These are phyloP conservation scores for Sebastes matsubarae DNA, from an alignment of 2,797 vertebrate species.

Conservation along the genomic window DNA sequence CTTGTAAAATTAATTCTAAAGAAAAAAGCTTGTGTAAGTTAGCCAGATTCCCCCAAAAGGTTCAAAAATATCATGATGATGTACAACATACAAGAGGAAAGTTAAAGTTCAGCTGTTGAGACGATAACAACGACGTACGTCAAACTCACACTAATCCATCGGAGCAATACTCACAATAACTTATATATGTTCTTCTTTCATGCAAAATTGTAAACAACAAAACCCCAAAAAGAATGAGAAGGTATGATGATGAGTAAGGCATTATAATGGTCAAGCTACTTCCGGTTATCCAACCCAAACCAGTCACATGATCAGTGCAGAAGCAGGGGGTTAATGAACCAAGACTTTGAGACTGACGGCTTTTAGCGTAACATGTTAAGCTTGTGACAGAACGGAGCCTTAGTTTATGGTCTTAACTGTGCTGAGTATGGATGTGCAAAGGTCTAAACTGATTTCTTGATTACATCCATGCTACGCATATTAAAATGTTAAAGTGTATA, in stretches of 20 bases:
- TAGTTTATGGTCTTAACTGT: constrained; percentile 34
- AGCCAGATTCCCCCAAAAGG: constrained; percentile 3
- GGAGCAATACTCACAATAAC: constrained; percentile 67
- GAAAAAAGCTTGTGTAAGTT: constrained; percentile 24
- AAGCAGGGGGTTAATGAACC: constrained; percentile 47
- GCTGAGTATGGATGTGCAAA: constrained; percentile 47
- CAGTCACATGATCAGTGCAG: constrained; percentile 49
- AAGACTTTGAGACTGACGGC: constrained; percentile 1
- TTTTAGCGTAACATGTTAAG: constrained; percentile 30
- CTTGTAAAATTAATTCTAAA: constrained; percentile 42
- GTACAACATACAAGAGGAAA: constrained; percentile 52
- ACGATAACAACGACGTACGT: constrained; percentile 36
- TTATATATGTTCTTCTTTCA: constrained; percentile 69
- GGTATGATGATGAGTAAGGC: constrained; percentile 72
- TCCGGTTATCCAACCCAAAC: constrained; percentile 55
- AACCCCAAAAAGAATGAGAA: constrained; percentile 40
- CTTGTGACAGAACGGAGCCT: constrained; percentile 5
- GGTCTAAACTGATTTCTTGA: constrained; percentile 39
- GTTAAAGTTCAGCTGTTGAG: constrained; percentile 42
- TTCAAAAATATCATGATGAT: constrained; percentile 43
- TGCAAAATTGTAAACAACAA: constrained; percentile 76
- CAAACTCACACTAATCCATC: constrained; percentile 50
- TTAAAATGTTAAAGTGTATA: constrained; percentile 45
- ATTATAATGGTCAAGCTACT: constrained; percentile 73
- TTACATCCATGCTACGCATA: constrained; percentile 62